Percentiles rank a stretch among this genome's conserved stretches.
These are phyloP conservation scores for Dasyornis broadbenti DNA, from an alignment of 2,113 vertebrate genomes.

Conservation along the genomic window DNA sequence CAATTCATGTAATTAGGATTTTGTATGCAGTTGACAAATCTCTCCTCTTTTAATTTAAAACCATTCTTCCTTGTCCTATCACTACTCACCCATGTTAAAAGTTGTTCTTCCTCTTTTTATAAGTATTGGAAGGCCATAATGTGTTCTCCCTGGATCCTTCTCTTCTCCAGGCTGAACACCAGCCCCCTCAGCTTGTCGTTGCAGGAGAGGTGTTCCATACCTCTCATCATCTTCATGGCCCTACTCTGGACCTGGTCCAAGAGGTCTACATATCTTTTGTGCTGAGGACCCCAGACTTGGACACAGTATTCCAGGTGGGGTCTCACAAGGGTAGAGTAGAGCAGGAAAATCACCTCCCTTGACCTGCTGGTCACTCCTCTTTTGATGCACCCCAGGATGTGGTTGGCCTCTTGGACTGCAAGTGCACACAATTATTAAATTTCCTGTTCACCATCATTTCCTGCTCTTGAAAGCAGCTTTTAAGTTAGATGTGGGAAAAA, in stretches of 20 bases:
- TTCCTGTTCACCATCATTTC: neutral
- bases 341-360: neutral
- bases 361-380: neutral
- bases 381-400: neutral
- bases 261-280: neutral
- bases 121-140: neutral
- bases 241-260: neutral
- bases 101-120: neutral
- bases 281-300: neutral
- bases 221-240: neutral
- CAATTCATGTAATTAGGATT: neutral
- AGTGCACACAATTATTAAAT: accelerated
- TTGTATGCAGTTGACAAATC: neutral
- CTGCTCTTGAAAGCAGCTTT: neutral
- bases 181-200: too few relatives aligned
- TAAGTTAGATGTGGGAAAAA: neutral
- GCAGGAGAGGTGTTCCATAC: neutral
- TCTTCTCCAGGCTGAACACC: neutral
- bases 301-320: neutral
- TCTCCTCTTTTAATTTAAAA: neutral
- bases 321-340: neutral
- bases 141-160: too few relatives aligned
- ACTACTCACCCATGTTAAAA: neutral
- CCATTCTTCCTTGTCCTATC: neutral
- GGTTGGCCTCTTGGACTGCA: neutral